These are phyloP conservation scores for Leucoptera coffeella DNA, from an alignment of 2,888 invertebrate genomes.

Conservation along the genomic window DNA sequence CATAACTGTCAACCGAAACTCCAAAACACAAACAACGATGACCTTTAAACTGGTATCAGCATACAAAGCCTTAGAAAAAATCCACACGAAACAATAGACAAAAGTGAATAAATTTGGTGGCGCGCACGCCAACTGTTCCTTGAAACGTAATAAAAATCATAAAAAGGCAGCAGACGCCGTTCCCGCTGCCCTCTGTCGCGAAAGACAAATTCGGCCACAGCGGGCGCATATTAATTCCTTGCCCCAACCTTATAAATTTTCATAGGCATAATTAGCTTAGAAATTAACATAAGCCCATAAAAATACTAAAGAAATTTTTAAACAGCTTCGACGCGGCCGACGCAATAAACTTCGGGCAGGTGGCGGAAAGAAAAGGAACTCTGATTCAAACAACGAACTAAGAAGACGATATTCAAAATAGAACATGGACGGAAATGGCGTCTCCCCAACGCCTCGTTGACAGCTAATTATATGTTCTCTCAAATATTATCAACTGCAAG, in stretches of 20 bases:
- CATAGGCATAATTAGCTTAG: conserved; percentile 49
- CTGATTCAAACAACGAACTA: conserved; percentile 5
- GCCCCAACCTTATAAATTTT: conserved; percentile 42
- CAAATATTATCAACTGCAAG: too few species aligned
- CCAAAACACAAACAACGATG: conserved; percentile 9
- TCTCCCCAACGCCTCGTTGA: conserved; percentile 24
- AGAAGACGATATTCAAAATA: conserved; percentile 34
- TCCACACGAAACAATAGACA: conserved; percentile 25
- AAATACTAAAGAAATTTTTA: conserved; percentile 47
- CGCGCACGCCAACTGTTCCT: conserved; percentile 36
- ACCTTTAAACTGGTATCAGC: conserved; percentile 31
- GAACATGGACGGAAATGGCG: conserved; percentile 41
- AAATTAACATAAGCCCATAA: conserved; percentile 51
- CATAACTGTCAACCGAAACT: background rate
- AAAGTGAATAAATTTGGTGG: conserved; percentile 37
- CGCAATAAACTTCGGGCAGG: conserved; percentile 35
- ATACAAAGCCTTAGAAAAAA: conserved; percentile 22
- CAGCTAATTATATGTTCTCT: conserved; percentile 51
- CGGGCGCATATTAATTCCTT: conserved; percentile 37
- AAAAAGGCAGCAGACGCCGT: conserved; percentile 30
- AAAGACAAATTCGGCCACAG: conserved; percentile 33
- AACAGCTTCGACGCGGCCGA: conserved; percentile 33
- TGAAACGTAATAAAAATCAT: conserved; percentile 30
- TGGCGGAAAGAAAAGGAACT: conserved; percentile 11
- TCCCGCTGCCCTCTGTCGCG: too few species aligned